Evolutionary conservation across 2,888 invertebrate species (phyloP).

Genomic region (Ischnura elegans): DNA sequence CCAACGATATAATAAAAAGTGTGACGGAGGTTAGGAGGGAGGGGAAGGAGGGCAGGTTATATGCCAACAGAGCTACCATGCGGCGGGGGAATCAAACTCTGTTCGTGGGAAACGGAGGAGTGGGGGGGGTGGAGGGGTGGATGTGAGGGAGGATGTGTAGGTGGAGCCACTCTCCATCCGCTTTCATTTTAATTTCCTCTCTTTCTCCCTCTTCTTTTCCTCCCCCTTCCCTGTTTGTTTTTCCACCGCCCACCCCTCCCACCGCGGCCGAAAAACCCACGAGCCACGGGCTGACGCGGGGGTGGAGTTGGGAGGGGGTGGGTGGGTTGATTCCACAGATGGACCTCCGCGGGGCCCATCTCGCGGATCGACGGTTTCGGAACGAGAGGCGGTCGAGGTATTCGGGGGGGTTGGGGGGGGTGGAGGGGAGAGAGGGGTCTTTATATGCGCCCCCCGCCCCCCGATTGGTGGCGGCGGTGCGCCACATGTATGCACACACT

Average conservation of each 20-base stretch:
- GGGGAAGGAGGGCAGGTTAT: too few species aligned
- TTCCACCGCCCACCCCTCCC: neutral
- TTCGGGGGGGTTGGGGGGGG: neutral
- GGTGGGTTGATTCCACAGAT: too few species aligned
- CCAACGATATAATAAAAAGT: too few species aligned
- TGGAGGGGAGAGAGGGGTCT: neutral
- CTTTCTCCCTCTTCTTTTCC: neutral
- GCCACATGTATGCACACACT: neutral
- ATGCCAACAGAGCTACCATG: too few species aligned
- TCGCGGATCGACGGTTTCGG: too few species aligned
- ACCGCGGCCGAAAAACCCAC: neutral
- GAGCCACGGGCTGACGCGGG: neutral
- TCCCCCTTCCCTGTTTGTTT: neutral
- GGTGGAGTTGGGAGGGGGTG: neutral
- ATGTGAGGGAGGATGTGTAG: neutral
- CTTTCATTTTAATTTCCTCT: conserved; percentile 16
- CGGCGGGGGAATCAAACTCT: neutral
- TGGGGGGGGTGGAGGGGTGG: neutral
- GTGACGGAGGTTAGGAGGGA: too few species aligned
- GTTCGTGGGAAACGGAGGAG: neutral
- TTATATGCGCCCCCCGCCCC: too few species aligned
- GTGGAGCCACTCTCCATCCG: neutral
- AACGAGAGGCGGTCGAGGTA: neutral
- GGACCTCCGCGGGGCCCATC: too few species aligned
- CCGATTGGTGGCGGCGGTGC: neutral